phyloP scores from a whole-genome alignment of 2,113 vertebrate species.

The Phasianus colchicus region DNA sequence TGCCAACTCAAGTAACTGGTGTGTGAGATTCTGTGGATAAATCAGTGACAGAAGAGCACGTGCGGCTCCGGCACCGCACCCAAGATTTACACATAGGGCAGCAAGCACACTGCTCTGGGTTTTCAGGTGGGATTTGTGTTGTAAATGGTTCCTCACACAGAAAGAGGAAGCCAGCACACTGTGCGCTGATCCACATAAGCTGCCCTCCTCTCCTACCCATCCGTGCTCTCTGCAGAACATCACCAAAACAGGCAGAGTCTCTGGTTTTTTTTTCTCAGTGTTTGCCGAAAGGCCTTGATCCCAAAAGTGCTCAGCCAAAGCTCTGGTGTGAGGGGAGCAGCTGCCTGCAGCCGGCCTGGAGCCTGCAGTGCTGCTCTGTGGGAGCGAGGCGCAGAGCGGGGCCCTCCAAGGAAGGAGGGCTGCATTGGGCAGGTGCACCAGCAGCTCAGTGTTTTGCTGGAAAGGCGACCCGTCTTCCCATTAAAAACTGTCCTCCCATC shows the following conservation, averaged over 20 bases:
- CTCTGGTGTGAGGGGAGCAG: too few relatives aligned
- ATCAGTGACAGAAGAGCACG: slow-evolving; percentile 48
- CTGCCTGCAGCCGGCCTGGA: too few relatives aligned
- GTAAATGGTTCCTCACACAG: background rate
- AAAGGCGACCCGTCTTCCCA: background rate
- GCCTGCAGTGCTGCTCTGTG: background rate
- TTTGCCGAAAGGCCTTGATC: background rate
- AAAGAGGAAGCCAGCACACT: background rate
- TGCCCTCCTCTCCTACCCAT: background rate
- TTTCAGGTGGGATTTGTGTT: slow-evolving; percentile 43
- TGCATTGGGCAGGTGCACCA: background rate
- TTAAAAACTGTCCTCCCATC: background rate
- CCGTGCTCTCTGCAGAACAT: background rate
- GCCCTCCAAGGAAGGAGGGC: background rate
- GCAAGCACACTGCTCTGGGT: background rate
- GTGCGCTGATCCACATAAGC: background rate
- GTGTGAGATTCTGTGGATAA: slow-evolving; percentile 62
- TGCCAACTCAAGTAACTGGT: slow-evolving; percentile 69
- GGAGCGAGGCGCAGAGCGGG: fast-evolving
- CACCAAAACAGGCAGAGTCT: background rate
- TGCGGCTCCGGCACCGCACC: slow-evolving; percentile 13
- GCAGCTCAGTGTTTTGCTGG: background rate
- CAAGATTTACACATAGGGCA: slow-evolving; percentile 24
- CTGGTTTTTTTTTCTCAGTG: background rate
- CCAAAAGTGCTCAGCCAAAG: fast-evolving